Evolutionary conservation across 2,113 vertebrate genomes (phyloP), one percentile per base, ranked within the genome.

Genomic region (Anoplopoma fimbria): DNA sequence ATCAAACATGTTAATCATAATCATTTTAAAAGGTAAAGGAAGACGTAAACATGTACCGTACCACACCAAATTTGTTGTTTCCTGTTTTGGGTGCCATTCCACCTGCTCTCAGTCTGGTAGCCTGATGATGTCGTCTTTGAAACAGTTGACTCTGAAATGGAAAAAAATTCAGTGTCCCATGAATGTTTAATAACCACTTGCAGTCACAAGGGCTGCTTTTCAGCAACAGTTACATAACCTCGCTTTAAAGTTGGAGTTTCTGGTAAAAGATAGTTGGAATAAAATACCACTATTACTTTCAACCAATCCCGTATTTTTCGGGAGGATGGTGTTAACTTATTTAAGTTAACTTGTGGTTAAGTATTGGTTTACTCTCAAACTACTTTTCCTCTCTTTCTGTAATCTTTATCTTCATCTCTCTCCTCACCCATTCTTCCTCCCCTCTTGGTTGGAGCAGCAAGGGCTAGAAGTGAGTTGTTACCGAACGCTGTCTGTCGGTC

Each of bases 381-480:
- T 34, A 62, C 4, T 69, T 49, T 58, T 72, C n/a, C 45, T 75
- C 69, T 72, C 55, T 75, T 58, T 61, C 61, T 77, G 9, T 61
- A 45, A 69, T 64, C 51, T 53, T 42, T 45, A 55, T 62, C 53
- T 74, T 34, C 70, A 36, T 27, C 31, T 25, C 57, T 83, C 75
- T 81, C 49, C 47, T 83, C 64, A 62, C 69, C 57, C 10, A 5
- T 64, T 49, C 21, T 64, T 73, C 15, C 27, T 77, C 79, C 62
- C 64, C 12, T 75, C 84, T 83, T 88, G 91, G 91, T 85, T 84
- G 95, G 96, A 97, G 97, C 97, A 99, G 98, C 98, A 99, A 96
- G 96, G 96, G 89, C 96, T 99, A 89, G 97, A 99, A 99, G 98
- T 99, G 97, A 99, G 98, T 99, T 83, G 42, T 72, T 68, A 57